A percentile compares a stretch with the other conserved stretches of the same genome.
phyloP scores from a whole-genome alignment of 2,113 vertebrate species.

The Hylia prasina region DNA sequence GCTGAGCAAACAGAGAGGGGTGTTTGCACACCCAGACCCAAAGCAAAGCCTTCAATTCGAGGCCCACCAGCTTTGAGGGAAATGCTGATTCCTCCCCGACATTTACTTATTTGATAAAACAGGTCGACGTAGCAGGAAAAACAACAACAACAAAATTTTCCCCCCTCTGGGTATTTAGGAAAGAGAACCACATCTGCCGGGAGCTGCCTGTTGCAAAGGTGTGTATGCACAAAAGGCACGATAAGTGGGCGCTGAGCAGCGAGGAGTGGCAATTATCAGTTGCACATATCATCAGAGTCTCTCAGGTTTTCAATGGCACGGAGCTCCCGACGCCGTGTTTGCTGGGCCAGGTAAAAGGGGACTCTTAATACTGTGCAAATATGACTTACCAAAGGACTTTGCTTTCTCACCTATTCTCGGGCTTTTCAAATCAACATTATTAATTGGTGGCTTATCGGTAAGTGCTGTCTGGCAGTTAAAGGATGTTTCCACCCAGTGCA shows the following conservation, averaged over 20 bases:
- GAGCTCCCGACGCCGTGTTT: slow-evolving; percentile 49
- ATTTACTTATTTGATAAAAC: background rate
- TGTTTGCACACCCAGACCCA: slow-evolving; percentile 22
- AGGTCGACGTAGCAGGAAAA: background rate
- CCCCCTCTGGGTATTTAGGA: background rate
- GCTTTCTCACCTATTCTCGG: slow-evolving; percentile 66
- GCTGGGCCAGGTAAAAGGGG: slow-evolving; percentile 50
- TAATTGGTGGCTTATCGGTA: slow-evolving; percentile 69
- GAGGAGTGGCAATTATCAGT: slow-evolving; percentile 28
- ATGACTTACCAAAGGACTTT: slow-evolving; percentile 64
- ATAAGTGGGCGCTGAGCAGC: slow-evolving; percentile 20
- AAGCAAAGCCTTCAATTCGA: background rate
- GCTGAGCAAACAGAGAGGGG: slow-evolving; percentile 43
- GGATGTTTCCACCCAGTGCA: slow-evolving; percentile 74
- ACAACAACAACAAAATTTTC: background rate
- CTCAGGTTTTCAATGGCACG: slow-evolving; percentile 7
- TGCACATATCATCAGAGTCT: background rate
- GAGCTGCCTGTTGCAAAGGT: slow-evolving; percentile 28
- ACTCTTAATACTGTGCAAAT: slow-evolving; percentile 65
- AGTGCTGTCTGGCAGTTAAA: slow-evolving; percentile 69
- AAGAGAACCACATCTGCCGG: background rate
- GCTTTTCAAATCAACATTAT: slow-evolving; percentile 66
- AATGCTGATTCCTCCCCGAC: background rate
- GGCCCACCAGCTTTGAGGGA: background rate
- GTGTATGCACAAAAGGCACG: slow-evolving; percentile 25